Base-by-base conservation (phyloP, 2,797 vertebrate species). In the Ataeniobius toweri region DNA sequence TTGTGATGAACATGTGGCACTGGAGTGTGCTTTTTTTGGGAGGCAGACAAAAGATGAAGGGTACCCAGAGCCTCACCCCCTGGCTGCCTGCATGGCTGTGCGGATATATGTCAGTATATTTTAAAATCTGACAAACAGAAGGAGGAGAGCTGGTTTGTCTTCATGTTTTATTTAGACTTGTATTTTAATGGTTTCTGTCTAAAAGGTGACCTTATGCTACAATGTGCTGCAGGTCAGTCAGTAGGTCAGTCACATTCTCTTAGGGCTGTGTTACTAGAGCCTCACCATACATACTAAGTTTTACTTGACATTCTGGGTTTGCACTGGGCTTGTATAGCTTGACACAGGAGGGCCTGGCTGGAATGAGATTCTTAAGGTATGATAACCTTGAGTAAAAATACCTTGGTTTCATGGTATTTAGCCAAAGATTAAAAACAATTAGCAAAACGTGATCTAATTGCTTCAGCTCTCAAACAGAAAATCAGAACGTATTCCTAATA, bases 1-100 rank as follows among this genome's bases (percentile, higher is more conserved):
- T 48, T 82, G 61, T 9, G 28, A 31, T 5, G 24, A 74, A n/a
- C 61, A 72, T 74, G 67, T 83, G 70, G 31, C 72, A 3, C 36
- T 63, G 22, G 14, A 6, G 20, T 51, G 68, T 22, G 61, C 12
- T 65, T 69, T 24, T 85, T 83, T 84, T 85, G 36, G 63, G 46
- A 48, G 46, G 46, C 78, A 94, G 91, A 95, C 94, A 95, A 95
- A 94, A 94, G 94, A 93, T 93, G 83, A 73, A 83, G 81, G 70
- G 71, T 79, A 73, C 55, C 83, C 73, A 78, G 82, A 86, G 87
- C 88, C 90, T 81, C 87, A 78, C 84, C 83, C 85, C 84, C 82
- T 39, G 48, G 50, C 63, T 56, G 74, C 67, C 36, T 51, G 74
- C 74, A 28, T 58, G 36, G 72, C 53, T 74, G 79, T 77, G 74